Conservation (phyloP, 37 sponge, comb jelly and placozoan genomes). For the Halichondria panicea region DNA sequence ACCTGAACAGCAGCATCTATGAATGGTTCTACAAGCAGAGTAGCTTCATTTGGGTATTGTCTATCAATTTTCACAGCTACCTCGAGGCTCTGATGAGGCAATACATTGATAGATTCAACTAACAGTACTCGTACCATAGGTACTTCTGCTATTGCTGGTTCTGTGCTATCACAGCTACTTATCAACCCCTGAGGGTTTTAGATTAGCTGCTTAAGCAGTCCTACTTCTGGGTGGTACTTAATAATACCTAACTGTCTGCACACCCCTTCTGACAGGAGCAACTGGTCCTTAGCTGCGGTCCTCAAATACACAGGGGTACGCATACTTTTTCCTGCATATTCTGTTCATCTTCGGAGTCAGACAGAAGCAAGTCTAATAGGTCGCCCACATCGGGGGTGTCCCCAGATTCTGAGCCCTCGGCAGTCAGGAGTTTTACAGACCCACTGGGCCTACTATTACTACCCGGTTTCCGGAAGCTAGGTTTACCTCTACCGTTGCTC, state of each 20-base stretch:
- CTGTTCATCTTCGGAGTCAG: constrained; percentile 4
- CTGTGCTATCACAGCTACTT: background rate
- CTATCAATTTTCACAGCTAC: constrained; percentile 11
- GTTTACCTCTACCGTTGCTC: constrained; percentile 4
- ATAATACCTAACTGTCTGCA: constrained; percentile 6
- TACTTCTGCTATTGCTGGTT: background rate
- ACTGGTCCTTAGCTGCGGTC: background rate
- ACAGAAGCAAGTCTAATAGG: background rate
- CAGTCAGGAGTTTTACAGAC: background rate
- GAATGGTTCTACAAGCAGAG: constrained; percentile 1
- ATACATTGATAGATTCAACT: constrained; percentile 6
- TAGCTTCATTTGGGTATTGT: background rate
- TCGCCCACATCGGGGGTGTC: background rate
- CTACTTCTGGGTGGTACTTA: background rate
- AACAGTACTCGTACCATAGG: constrained; percentile 20
- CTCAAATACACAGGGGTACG: constrained; percentile 3
- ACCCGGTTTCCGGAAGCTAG: background rate
- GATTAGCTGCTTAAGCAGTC: background rate
- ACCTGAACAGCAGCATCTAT: background rate
- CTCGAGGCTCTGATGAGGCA: constrained; percentile 7
- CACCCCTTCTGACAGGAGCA: constrained; percentile 2
- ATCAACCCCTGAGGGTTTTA: constrained; percentile 7
- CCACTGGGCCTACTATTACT: background rate
- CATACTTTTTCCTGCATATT: constrained; percentile 11
- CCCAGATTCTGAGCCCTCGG: background rate